These are phyloP conservation scores for Abscondita cerata DNA, from an alignment of 2,888 invertebrate species.

Conservation along the genomic window DNA sequence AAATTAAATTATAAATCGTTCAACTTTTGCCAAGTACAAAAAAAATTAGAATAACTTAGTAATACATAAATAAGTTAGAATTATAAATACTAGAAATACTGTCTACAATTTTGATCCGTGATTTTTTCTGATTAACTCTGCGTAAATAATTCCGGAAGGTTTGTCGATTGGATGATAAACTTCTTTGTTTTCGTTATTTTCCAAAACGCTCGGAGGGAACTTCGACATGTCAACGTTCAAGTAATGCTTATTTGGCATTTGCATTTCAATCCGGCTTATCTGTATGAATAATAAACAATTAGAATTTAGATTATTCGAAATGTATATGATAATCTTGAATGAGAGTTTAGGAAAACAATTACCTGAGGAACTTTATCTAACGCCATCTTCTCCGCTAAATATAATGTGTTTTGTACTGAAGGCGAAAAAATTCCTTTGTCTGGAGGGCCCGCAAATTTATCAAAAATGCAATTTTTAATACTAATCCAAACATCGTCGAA, in stretches of 20 bases:
- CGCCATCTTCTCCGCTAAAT: conserved; percentile 72
- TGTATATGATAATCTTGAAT: conserved; percentile 12
- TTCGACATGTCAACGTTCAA: conserved; percentile 77
- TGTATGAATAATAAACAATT: conserved; percentile 52
- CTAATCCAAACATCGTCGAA: conserved; percentile 75
- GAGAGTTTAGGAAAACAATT: conserved; percentile 30
- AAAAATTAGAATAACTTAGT: not conserved
- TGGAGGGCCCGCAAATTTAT: conserved; percentile 79
- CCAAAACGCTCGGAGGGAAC: conserved; percentile 70
- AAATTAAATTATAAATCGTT: not conserved
- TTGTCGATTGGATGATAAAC: conserved; percentile 81
- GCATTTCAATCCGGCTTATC: conserved; percentile 75
- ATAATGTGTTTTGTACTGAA: conserved; percentile 81
- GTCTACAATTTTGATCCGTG: conserved; percentile 61
- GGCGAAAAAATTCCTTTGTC: conserved; percentile 76
- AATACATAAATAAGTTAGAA: not conserved
- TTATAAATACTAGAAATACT: conserved; percentile 7
- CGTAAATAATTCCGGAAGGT: conserved; percentile 78
- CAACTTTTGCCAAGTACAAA: too few species aligned
- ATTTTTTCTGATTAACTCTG: conserved; percentile 69
- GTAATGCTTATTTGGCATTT: conserved; percentile 85
- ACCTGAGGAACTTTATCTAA: conserved; percentile 75
- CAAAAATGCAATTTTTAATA: conserved; percentile 73
- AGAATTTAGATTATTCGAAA: conserved; percentile 13
- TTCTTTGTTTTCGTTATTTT: conserved; percentile 69